These are phyloP conservation scores for Gambusia affinis DNA, from an alignment of 2,113 vertebrate species.

Conservation along the genomic window DNA sequence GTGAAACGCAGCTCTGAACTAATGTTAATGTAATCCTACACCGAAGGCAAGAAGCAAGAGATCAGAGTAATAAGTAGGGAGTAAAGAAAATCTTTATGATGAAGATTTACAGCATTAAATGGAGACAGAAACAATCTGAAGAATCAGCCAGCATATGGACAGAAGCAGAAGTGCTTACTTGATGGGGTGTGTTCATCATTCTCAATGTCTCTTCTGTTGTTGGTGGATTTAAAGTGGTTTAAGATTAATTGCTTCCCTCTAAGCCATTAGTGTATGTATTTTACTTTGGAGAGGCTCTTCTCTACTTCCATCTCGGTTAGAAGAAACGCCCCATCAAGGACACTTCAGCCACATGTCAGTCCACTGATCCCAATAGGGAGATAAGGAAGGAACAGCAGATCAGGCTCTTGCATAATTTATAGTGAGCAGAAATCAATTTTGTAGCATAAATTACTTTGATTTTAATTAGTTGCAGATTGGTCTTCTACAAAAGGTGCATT, in stretches of 20 bases:
- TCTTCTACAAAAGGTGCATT: slow-evolving; percentile 66
- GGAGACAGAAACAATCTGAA: neutral
- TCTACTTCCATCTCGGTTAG: slow-evolving; percentile 24
- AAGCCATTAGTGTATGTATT: slow-evolving; percentile 7
- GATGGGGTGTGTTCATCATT: neutral
- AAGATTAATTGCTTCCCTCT: slow-evolving; percentile 23
- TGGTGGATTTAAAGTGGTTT: slow-evolving; percentile 13
- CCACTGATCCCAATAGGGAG: slow-evolving; percentile 46
- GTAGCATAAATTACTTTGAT: slow-evolving; percentile 71
- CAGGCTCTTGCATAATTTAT: slow-evolving; percentile 70
- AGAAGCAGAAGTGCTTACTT: neutral
- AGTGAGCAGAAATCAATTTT: slow-evolving; percentile 69
- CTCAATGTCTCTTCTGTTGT: neutral
- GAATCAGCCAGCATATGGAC: neutral
- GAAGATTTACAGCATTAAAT: neutral
- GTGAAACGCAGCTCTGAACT: slow-evolving; percentile 71
- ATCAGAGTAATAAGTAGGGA: neutral
- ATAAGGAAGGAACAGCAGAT: slow-evolving; percentile 51
- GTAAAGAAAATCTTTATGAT: neutral
- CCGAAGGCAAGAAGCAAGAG: neutral
- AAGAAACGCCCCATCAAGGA: slow-evolving; percentile 64
- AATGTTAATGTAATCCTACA: slow-evolving; percentile 51
- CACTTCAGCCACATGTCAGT: slow-evolving; percentile 64
- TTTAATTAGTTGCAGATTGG: slow-evolving; percentile 76
- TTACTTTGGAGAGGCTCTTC: slow-evolving; percentile 7